Base-by-base conservation (phyloP, 2,113 vertebrate genomes). In the Paramisgurnus dabryanus region DNA sequence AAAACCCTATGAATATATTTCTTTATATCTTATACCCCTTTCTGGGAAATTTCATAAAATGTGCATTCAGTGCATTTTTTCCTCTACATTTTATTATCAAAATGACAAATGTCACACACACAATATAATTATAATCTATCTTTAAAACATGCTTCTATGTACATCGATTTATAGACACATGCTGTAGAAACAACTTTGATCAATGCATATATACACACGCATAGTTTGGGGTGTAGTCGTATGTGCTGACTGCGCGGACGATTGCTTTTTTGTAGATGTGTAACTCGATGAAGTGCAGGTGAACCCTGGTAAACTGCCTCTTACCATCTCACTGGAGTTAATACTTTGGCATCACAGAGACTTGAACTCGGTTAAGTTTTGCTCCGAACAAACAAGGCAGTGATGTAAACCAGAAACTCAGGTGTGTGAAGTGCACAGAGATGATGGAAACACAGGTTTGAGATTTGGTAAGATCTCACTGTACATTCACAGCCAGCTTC, bases 111-210 rank as follows among this genome's bases (percentile, higher is more conserved):
- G 90, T 80, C 84, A 84, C 85, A 90, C 87, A 80, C 90, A 93
- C 90, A 91, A 89, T 90, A 89, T 88, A 89, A 85, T 90, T 82
- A 88, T 91, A 86, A 81, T 88, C 90, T 84, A 85, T 89, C 87
- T 90, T 92, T 88, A 91, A 93, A 90, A 93, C 97, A 96, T 97
- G 97, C 95, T 87, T 86, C 92, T 96, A 89, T 94, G 90, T 95
- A 95, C 93, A 92, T 85, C 83, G 68, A 87, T 71, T 90, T 90
- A 87, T 92, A 90, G 88, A 82, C 89, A 87, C 96, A 95, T 96
- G 97, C 96, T 94, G 86, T 91, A 93, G 86, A 89, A 90, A 53
- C 87, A 93, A 82, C 83, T 88, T 75, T 83, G 86, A 73, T 83
- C 53, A 72, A 88, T 89, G 90, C 88, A 89, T 90, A 87, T 87